phyloP scores from a whole-genome alignment of 2,113 vertebrate genomes.

The Ovis canadensis region DNA sequence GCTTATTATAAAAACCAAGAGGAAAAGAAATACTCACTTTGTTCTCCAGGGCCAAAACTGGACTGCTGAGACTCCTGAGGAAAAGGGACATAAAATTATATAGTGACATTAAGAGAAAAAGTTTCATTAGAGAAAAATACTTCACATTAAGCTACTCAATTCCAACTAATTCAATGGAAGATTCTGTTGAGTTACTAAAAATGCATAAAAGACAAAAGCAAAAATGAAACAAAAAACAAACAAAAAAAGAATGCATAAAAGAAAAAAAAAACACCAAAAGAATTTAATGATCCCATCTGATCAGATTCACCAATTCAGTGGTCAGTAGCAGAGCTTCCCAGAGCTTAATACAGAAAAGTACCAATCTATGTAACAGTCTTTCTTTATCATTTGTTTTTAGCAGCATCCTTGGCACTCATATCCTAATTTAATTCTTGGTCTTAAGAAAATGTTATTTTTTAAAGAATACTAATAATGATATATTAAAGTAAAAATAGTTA shows the following conservation, averaged over 20 bases:
- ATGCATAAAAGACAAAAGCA: not conserved
- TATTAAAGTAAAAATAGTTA: not conserved
- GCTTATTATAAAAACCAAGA: conserved; percentile 49
- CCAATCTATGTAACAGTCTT: not conserved
- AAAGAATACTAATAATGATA: not conserved
- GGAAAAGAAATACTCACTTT: conserved; percentile 88
- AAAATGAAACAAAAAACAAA: not conserved
- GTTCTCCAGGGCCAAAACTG: conserved; percentile 87
- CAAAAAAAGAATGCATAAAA: not conserved
- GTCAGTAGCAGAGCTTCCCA: not conserved
- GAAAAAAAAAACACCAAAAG: not conserved
- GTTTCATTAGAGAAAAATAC: not conserved
- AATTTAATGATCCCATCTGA: not conserved
- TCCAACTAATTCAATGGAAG: not conserved
- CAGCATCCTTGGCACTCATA: not conserved
- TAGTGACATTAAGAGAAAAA: conserved; percentile 12
- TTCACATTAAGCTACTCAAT: conserved; percentile 15
- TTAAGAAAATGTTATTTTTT: not conserved
- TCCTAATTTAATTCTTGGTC: conserved; percentile 13
- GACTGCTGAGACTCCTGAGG: conserved; percentile 89
- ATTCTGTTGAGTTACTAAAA: not conserved
- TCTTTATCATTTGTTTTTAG: conserved; percentile 27
- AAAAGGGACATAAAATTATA: conserved; percentile 66
- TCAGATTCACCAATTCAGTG: not conserved
- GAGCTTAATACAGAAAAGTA: not conserved